Evolutionary conservation across 2,888 invertebrate genomes (phyloP).

Genomic region (Cantharis flavilabris): DNA sequence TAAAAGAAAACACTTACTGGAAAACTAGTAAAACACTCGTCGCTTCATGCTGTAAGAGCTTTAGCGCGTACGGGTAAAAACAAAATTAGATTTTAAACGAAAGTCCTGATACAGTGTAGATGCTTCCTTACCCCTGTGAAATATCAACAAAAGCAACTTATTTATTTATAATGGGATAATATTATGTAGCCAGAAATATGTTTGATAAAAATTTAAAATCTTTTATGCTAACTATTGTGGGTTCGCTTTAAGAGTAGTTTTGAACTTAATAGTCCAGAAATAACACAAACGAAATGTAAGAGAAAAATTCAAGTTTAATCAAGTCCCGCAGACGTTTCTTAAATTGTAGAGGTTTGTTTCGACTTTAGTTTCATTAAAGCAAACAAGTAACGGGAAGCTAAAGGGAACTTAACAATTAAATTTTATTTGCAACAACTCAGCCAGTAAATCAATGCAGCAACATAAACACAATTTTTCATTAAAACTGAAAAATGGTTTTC

Average conservation of each 20-base stretch:
- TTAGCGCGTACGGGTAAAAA: not conserved
- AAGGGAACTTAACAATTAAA: not conserved
- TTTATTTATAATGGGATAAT: not conserved
- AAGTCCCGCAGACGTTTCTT: not conserved
- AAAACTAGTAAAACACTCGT: not conserved
- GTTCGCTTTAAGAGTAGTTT: not conserved
- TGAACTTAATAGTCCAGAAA: not conserved
- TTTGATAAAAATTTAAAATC: not conserved
- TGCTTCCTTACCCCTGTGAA: not conserved
- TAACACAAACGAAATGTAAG: not conserved
- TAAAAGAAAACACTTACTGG: not conserved
- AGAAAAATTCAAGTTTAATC: not conserved
- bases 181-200: not conserved
- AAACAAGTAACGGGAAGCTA: not conserved
- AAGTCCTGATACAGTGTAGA: not conserved
- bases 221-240: not conserved
- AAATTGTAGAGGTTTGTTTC: not conserved
- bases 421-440: not conserved
- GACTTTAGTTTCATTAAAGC: not conserved
- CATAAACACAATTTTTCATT: not conserved
- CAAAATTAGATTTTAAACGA: not conserved
- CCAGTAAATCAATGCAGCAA: not conserved
- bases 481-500: conserved; percentile 18
- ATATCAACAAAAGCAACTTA: not conserved
- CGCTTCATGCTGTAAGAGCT: not conserved